phyloP scores from a whole-genome alignment of 37 sponge, comb jelly and placozoan species.

The Halichondria panicea region DNA sequence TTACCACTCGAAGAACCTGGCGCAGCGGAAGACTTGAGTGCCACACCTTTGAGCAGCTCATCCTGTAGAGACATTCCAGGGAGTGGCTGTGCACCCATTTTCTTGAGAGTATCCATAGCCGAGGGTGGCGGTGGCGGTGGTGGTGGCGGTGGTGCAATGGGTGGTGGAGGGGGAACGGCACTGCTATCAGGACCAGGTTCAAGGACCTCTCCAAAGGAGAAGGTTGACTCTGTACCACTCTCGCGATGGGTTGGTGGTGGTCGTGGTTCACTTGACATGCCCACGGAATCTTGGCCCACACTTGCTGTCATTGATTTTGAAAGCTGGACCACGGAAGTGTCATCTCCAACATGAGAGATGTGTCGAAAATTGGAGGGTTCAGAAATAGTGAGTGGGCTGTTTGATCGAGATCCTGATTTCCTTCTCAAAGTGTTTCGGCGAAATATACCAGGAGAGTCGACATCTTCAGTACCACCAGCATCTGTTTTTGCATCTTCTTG shows the following conservation, averaged over 20 bases:
- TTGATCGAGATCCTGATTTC: not conserved
- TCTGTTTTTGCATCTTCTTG: not conserved
- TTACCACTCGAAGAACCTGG: no score
- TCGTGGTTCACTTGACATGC: not conserved
- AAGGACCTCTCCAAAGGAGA: not conserved
- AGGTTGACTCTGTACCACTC: not conserved
- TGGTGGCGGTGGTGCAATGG: slow-evolving; percentile 33
- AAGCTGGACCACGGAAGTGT: not conserved
- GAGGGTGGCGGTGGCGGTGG: slow-evolving; percentile 9
- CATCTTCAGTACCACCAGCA: not conserved
- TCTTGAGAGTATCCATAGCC: not conserved
- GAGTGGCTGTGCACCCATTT: not conserved
- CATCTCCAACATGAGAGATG: slow-evolving; percentile 15
- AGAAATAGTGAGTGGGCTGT: slow-evolving; percentile 8
- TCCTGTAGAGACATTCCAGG: not conserved
- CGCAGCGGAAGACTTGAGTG: not conserved
- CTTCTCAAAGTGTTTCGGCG: not conserved
- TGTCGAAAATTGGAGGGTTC: slow-evolving; percentile 43
- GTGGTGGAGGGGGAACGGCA: slow-evolving; percentile 15
- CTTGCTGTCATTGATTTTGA: not conserved
- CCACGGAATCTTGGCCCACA: not conserved
- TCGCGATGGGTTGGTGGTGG: not conserved
- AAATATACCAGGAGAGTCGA: not conserved
- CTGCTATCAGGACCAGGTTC: no score
- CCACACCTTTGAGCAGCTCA: not conserved